These are phyloP conservation scores for Numenius phaeopus DNA, from an alignment of 2,797 vertebrate species.

Conservation along the genomic window DNA sequence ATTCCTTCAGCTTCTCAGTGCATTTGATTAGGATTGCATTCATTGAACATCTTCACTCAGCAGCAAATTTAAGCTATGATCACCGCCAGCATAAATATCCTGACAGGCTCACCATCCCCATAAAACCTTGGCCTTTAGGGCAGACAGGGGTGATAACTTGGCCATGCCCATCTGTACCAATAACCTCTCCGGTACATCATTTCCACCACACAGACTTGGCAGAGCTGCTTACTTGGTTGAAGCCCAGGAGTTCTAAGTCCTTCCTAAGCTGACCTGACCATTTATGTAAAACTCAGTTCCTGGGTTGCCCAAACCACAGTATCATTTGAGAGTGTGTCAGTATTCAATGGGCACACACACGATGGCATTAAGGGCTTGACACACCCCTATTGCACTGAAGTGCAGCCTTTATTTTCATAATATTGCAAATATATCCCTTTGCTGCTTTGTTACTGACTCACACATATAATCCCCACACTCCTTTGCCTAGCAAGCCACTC, in stretches of 20 bases:
- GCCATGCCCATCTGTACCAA: not conserved
- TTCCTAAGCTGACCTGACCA: not conserved
- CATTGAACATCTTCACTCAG: not conserved
- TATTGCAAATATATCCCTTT: slow-evolving; percentile 24
- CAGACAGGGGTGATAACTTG: not conserved
- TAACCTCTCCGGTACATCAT: accelerated
- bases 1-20: not conserved
- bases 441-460: slow-evolving; percentile 33
- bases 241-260: not conserved
- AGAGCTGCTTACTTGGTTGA: not conserved
- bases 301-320: not conserved
- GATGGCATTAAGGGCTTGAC: not conserved
- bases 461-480: not conserved
- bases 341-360: not conserved
- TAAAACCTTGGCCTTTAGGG: not conserved
- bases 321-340: slow-evolving; percentile 16
- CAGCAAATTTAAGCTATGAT: not conserved
- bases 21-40: not conserved
- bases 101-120: not conserved
- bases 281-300: not conserved
- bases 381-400: slow-evolving; percentile 18
- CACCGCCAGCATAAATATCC: not conserved
- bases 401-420: slow-evolving; percentile 35
- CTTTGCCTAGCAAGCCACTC: not conserved
- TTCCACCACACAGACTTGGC: not conserved